Percentiles rank a stretch among this genome's conserved stretches.
These are phyloP conservation scores for Rousettus leschenaultii DNA, from an alignment of 2,113 vertebrate species.

Conservation along the genomic window DNA sequence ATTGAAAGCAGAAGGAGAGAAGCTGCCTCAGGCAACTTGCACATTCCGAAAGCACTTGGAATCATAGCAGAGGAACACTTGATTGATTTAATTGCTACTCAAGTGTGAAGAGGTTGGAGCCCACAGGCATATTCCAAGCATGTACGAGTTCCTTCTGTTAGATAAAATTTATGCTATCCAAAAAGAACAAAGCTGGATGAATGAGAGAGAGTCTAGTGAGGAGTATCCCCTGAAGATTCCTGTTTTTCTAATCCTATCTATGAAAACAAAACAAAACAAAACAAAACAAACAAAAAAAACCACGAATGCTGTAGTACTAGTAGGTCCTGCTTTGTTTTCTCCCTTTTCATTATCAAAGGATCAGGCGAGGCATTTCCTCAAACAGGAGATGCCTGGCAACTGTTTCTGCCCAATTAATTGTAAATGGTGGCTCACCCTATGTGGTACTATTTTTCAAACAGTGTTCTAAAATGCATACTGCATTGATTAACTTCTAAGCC, in stretches of 20 bases:
- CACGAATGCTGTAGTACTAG: neutral
- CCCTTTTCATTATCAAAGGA: neutral
- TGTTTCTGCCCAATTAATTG: neutral
- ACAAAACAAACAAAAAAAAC: too few relatives aligned
- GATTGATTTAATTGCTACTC: constrained; percentile 74
- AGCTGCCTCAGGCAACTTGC: constrained; percentile 37
- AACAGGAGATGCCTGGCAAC: neutral
- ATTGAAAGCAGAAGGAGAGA: constrained; percentile 60
- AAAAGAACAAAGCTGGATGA: neutral
- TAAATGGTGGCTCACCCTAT: neutral
- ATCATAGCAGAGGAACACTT: constrained; percentile 21
- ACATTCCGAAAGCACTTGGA: constrained; percentile 30
- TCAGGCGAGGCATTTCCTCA: neutral
- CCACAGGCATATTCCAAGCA: constrained; percentile 42
- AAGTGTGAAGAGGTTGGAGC: constrained; percentile 45
- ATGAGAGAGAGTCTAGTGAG: neutral
- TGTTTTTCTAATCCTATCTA: neutral
- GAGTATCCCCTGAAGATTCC: neutral
- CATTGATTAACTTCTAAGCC: neutral
- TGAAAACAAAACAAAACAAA: neutral
- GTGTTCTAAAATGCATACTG: neutral
- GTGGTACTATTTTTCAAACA: neutral
- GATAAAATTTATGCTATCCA: neutral
- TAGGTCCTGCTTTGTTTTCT: neutral
- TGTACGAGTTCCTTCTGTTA: constrained; percentile 10